phyloP scores from a whole-genome alignment of 2,113 vertebrate species.

The Pteropus alecto region DNA sequence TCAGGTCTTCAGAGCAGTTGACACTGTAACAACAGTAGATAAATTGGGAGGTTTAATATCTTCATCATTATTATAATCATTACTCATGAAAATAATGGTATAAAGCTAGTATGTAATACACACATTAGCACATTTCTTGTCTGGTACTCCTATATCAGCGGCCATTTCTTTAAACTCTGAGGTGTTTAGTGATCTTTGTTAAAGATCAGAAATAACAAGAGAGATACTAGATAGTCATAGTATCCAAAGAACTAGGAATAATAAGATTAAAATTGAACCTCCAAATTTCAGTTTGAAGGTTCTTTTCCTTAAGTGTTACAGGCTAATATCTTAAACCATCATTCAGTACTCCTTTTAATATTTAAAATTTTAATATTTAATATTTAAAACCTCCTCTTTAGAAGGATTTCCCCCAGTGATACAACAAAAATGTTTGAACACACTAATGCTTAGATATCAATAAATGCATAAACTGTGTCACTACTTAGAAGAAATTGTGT shows the following conservation, averaged over 20 bases:
- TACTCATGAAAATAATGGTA: not conserved
- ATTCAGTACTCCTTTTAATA: not conserved
- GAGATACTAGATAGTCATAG: not conserved
- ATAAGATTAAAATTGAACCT: not conserved
- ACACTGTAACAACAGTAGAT: not conserved
- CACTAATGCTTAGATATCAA: not conserved
- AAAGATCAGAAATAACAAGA: not conserved
- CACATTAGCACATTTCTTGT: not conserved
- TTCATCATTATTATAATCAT: not conserved
- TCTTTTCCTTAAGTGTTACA: not conserved
- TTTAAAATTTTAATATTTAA: not conserved
- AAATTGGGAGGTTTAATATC: not conserved
- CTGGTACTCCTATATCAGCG: not conserved
- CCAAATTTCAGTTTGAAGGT: not conserved
- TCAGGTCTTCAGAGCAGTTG: not conserved
- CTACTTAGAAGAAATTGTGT: not conserved
- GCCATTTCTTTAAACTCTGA: not conserved
- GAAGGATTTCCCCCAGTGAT: not conserved
- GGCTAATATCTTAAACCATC: not conserved
- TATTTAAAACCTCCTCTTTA: not conserved
- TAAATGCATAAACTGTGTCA: not conserved
- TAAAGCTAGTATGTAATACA: not conserved
- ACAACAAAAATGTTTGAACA: not conserved
- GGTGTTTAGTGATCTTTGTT: not conserved
- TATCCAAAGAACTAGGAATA: not conserved